Evolutionary conservation across 1,140 invertebrate species (phyloP), one percentile per base, ranked within the genome.

Genomic region (Drosophila santomea): DNA sequence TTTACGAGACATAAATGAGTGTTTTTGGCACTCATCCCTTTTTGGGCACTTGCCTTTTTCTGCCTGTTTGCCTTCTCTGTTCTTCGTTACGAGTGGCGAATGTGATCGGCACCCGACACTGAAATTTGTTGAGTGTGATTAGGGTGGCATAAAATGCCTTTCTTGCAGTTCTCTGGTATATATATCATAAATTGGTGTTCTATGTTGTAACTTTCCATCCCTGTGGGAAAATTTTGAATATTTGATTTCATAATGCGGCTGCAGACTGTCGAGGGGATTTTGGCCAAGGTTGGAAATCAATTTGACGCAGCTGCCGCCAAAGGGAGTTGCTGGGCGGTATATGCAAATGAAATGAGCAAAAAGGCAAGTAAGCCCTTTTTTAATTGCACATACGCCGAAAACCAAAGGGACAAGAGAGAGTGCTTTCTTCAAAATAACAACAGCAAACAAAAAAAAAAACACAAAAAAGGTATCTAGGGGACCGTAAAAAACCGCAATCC

Each of bases 261-360:
- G 25, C 4, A 1, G 0, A 43, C 59, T 51, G 60, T 63, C 11
- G 10, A 15, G 14, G 6, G 15, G n/a, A 25, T 28, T 55, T 55
- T 61, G 20, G 59, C 38, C 68, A 73, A 72, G 69, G 69, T 35
- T 75, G 72, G 36, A 75, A 75, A 75, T 75, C 73, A 75, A 75
- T 75, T 75, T 75, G 54, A 35, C 7, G 71, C 50, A 56, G 72
- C 71, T 74, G 72, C 57, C 44, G 17, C 48, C 25, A 7, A 51
- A 51, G 28, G 48, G 48, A 35, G 35, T 35, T 11, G 14, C 47
- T 7, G 47, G 4, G 56, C 39, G 32, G 8, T 81, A 81, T 80
- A 85, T 85, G 81, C 77, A 84, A 84, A 84, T 85, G 58, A 84
- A 85, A 85, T 72, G 80, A 63, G 51, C 62, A 41, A 56, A 56